phyloP scores from a whole-genome alignment of 2,113 vertebrate species.

The Amphiprion percula region DNA sequence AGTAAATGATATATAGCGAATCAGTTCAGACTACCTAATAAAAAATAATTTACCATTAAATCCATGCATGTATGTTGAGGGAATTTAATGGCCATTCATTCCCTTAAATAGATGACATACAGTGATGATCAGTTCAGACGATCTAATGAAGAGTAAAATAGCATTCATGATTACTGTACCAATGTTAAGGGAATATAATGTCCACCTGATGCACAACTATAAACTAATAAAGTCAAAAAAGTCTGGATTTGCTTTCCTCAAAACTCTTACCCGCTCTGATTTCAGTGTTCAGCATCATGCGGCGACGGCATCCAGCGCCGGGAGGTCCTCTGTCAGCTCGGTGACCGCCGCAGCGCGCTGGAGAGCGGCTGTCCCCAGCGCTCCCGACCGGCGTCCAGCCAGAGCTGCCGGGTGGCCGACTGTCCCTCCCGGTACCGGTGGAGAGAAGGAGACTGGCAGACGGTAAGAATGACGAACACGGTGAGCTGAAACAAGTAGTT shows the following conservation, averaged over 20 bases:
- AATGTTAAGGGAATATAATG: not conserved
- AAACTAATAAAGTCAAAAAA: too few relatives aligned
- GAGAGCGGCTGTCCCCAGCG: constrained; percentile 84
- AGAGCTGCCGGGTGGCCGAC: constrained; percentile 83
- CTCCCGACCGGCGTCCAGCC: constrained; percentile 82
- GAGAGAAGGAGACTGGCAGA: constrained; percentile 89
- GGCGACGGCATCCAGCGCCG: constrained; percentile 88
- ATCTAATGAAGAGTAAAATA: too few relatives aligned
- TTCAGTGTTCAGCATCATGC: constrained; percentile 92
- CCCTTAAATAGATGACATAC: too few relatives aligned
- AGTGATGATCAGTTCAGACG: too few relatives aligned
- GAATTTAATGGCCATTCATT: too few relatives aligned
- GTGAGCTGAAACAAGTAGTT: not conserved
- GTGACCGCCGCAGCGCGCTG: constrained; percentile 69
- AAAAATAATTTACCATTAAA: too few relatives aligned
- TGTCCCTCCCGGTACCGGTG: constrained; percentile 87
- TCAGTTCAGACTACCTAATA: too few relatives aligned
- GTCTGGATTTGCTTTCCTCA: not conserved
- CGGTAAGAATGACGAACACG: constrained; percentile 81
- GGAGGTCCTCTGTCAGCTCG: constrained; percentile 86
- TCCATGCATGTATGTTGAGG: too few relatives aligned
- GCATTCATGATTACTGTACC: too few relatives aligned
- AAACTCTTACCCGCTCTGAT: constrained; percentile 72
- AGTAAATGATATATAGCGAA: too few relatives aligned
- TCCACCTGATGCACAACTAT: not conserved